Base-by-base conservation (phyloP, 92 coral and sea anemone species). In the Epizoanthus fatuus region DNA sequence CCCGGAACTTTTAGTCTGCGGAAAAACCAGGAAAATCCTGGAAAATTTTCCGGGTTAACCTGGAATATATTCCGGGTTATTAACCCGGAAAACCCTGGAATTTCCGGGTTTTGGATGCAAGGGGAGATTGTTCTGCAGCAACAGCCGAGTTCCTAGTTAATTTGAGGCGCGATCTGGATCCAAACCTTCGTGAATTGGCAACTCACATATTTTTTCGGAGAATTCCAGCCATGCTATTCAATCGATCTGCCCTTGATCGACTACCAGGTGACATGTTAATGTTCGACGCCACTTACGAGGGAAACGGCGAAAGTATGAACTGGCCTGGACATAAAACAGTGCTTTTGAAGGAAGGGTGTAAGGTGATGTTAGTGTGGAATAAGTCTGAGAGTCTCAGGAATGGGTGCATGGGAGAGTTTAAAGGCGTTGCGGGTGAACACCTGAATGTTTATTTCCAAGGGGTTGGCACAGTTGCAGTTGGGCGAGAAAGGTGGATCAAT, bases 311-410 rank as follows among this genome's bases (percentile, higher is more conserved):
- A 5, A 71, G 59, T 10, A 60, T 83, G 44, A 39, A 40, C 15
- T 71, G 80, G 78, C 87, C 65, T 11, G 74, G 81, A 2, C 51
- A 55, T 5, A 59, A 29, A 2, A 12, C 60, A 0, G 29, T 84
- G 60, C 4, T 58, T 2, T 15, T 84, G 20, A 84, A 84, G 60
- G 53, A 12, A 0, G 58, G 74, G 7, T 79, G 74, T 69, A 79
- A 79, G 17, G 57, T 79, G 3, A 59, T 79, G 72, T 39, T 79
- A 12, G 72, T 79, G 1, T 79, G 74, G 74, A 79, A 79, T 20
- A 63, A 59, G 4, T 15, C 84, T 1, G 84, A 58, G 13, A 2
- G 2, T 3, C 22, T 79, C 8, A 14, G 49, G 14, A 79, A 79
- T 44, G 84, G 84, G 16, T 3, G 62, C 14, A 63, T 63, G 45